phyloP scores from a whole-genome alignment of 2,113 vertebrate genomes.

The Formicarius rufipectus region DNA sequence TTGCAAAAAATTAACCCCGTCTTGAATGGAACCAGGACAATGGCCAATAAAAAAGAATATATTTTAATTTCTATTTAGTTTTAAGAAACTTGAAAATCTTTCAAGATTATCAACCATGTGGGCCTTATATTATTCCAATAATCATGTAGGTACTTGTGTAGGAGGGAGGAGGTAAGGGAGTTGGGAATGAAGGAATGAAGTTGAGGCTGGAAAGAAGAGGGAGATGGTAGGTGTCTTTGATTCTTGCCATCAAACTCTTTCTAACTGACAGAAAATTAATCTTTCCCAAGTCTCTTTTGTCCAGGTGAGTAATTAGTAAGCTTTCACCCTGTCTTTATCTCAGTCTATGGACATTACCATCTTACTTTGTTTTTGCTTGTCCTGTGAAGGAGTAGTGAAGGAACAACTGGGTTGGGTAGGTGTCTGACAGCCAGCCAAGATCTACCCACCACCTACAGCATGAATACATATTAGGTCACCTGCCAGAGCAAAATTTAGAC shows the following conservation, averaged over 20 bases:
- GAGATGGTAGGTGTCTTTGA: not conserved
- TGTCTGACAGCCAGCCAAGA: not conserved
- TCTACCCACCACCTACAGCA: not conserved
- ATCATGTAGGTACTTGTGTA: rapidly evolving
- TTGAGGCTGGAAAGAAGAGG: not conserved
- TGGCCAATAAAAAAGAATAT: not conserved
- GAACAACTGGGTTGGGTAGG: not conserved
- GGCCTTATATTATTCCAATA: not conserved
- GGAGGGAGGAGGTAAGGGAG: rapidly evolving
- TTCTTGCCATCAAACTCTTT: not conserved
- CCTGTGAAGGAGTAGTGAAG: not conserved
- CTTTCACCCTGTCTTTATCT: not conserved
- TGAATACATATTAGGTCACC: not conserved
- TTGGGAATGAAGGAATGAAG: not conserved
- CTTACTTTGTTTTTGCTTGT: not conserved
- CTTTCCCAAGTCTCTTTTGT: not conserved
- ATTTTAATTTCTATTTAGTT: not conserved
- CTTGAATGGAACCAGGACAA: not conserved
- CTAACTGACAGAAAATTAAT: not conserved
- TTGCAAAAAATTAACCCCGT: not conserved
- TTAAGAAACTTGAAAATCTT: not conserved
- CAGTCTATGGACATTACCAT: not conserved
- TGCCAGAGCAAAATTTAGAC: not conserved
- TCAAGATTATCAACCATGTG: not conserved
- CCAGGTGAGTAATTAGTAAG: not conserved